Evolutionary conservation across 2,888 invertebrate genomes (phyloP).

Genomic region (Dolichomitus sp.): DNA sequence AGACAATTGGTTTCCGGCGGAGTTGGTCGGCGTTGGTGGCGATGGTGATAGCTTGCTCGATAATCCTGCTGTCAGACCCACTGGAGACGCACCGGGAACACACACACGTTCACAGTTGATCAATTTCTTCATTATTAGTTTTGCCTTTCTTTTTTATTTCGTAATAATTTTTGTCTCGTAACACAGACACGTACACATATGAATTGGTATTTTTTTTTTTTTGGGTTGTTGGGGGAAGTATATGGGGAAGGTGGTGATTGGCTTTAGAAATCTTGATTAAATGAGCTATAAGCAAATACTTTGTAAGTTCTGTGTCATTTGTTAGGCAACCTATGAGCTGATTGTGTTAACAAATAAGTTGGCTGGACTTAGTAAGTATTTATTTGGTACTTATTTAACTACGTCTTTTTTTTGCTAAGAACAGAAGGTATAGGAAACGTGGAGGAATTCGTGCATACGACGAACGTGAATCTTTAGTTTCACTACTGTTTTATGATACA

Average conservation of each 20-base stretch:
- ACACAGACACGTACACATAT: background rate
- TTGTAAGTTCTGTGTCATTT: no score
- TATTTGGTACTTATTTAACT: no score
- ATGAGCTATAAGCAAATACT: no score
- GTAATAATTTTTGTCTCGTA: constrained; percentile 3
- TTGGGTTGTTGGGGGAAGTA: background rate
- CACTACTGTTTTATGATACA: no score
- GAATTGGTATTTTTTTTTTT: background rate
- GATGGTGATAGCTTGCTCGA: constrained; percentile 82
- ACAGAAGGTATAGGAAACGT: no score
- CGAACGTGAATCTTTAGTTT: no score
- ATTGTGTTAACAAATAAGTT: no score
- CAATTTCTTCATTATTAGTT: constrained; percentile 54
- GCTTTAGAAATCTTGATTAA: no score
- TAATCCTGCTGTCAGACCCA: constrained; percentile 85
- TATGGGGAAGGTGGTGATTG: background rate
- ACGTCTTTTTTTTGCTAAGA: no score
- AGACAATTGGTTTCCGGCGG: constrained; percentile 68
- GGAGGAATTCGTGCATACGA: no score
- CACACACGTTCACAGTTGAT: constrained; percentile 62
- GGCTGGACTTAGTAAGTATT: no score
- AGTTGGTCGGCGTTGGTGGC: constrained; percentile 83
- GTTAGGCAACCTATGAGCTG: no score
- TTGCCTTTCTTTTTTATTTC: constrained; percentile 19
- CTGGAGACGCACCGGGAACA: constrained; percentile 75